phyloP scores from a whole-genome alignment of 2,888 invertebrate genomes.

The Thysanoteuthis rhombus region DNA sequence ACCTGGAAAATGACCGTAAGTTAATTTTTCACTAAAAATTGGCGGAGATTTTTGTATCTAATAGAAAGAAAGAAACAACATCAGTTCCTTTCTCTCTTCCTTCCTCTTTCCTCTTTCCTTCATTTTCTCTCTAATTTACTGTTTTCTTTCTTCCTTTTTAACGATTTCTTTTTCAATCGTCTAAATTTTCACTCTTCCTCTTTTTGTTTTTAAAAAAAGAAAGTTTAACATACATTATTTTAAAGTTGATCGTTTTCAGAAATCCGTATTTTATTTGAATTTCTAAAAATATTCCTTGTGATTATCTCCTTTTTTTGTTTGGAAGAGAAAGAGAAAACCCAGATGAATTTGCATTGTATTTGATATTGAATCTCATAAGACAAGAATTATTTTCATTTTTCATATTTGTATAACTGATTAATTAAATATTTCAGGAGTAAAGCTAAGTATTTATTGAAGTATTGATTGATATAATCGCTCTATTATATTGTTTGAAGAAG shows the following conservation, averaged over 20 bases:
- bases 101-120: not conserved
- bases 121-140: not conserved
- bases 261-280: not conserved
- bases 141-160: not conserved
- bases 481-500: too few species aligned
- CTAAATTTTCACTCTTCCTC: not conserved
- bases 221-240: not conserved
- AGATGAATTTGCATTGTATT: too few species aligned
- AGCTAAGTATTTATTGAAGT: too few species aligned
- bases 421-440: too few species aligned
- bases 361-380: too few species aligned
- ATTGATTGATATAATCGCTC: too few species aligned
- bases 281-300: not conserved
- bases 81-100: not conserved
- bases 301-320: too few species aligned
- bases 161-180: not conserved
- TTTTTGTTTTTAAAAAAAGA: not conserved
- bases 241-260: not conserved
- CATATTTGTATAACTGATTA: too few species aligned
- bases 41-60: not conserved
- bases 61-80: not conserved
- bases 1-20: not conserved
- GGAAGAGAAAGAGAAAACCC: too few species aligned
- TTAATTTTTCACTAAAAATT: not conserved
- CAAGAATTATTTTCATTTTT: too few species aligned